A percentile compares a stretch with the other conserved stretches of the same genome.
phyloP scores from a whole-genome alignment of 2,113 vertebrate genomes.

The Pionites leucogaster region DNA sequence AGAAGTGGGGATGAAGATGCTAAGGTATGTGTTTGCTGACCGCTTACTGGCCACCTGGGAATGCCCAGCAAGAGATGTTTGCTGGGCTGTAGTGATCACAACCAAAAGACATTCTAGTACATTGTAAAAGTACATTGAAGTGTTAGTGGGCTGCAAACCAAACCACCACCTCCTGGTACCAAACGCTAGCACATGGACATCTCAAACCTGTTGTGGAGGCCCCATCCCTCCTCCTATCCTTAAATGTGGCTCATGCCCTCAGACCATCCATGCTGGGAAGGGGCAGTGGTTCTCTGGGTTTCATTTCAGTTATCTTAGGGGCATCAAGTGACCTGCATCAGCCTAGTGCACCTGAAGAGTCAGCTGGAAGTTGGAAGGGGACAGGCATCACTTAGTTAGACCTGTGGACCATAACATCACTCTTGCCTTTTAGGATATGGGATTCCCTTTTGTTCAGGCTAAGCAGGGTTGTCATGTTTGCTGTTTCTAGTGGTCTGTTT shows the following conservation, averaged over 20 bases:
- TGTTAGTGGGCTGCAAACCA: rapidly evolving
- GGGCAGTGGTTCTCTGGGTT: neutral
- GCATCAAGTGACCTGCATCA: neutral
- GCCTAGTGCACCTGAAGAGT: neutral
- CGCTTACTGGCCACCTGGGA: neutral
- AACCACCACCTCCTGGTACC: neutral
- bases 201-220: neutral
- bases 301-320: neutral
- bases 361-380: neutral
- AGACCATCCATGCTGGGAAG: neutral
- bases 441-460: neutral
- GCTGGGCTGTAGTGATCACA: neutral
- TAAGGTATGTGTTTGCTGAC: neutral
- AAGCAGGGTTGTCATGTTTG: neutral
- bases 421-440: neutral
- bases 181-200: neutral
- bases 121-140: neutral
- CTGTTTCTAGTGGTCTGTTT: neutral
- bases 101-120: neutral
- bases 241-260: neutral
- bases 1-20: neutral
- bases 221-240: neutral
- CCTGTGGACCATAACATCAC: neutral
- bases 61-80: neutral
- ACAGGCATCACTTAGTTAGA: rapidly evolving